phyloP scores from a whole-genome alignment of 2,888 invertebrate genomes.

The Psylliodes chrysocephalus region DNA sequence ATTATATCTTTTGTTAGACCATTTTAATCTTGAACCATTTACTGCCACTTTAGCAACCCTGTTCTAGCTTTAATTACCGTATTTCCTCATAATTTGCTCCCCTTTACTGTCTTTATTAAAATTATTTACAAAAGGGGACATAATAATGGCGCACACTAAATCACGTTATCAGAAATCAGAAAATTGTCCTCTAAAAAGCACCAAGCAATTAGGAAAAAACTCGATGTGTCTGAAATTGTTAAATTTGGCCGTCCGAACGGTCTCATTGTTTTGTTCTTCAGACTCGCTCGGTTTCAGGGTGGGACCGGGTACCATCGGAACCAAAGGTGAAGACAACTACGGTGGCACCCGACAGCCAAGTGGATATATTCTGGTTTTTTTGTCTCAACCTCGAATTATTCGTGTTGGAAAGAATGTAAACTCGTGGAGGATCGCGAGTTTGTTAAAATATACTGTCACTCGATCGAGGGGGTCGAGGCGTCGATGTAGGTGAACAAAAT shows the following conservation, averaged over 20 bases:
- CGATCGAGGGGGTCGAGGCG: neutral
- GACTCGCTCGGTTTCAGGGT: constrained; percentile 51
- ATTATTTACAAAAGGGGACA: no score
- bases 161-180: neutral
- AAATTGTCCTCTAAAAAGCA: constrained; percentile 12
- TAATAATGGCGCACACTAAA: no score
- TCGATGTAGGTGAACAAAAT: no score
- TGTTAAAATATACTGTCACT: constrained; percentile 38
- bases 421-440: constrained; percentile 56
- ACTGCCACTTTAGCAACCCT: no score
- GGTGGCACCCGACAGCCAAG: constrained; percentile 61
- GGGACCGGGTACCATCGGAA: constrained; percentile 46
- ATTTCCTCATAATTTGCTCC: no score
- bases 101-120: no score
- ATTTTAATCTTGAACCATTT: no score
- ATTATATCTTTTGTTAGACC: no score
- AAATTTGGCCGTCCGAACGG: constrained; percentile 31
- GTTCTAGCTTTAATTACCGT: no score
- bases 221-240: constrained; percentile 32
- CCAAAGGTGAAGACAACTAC: constrained; percentile 60
- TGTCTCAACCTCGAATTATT: constrained; percentile 60
- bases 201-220: constrained; percentile 33
- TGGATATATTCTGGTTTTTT: constrained; percentile 61
- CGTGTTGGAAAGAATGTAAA: constrained; percentile 63
- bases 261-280: constrained; percentile 39